Conservation (phyloP, 2,888 invertebrate genomes). For the Dastarcus helophoroides region DNA sequence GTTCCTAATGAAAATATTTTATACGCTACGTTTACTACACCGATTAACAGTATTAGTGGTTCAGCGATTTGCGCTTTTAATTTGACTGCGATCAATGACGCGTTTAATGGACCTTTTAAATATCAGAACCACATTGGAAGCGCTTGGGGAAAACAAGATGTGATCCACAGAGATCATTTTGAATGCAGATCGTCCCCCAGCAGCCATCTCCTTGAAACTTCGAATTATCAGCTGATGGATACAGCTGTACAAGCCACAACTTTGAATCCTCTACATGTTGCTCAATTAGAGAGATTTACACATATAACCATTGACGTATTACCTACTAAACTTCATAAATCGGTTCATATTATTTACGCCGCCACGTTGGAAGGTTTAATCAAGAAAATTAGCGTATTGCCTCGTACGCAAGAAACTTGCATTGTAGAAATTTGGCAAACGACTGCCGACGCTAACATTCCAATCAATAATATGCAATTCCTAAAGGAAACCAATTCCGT, state of each 20-base stretch:
- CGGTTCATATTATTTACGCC: slow-evolving; percentile 69
- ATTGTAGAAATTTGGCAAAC: slow-evolving; percentile 77
- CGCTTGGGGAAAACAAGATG: slow-evolving; percentile 56
- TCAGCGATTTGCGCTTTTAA: slow-evolving; percentile 89
- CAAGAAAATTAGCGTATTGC: slow-evolving; percentile 69
- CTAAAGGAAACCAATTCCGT: slow-evolving; percentile 72
- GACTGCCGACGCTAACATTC: slow-evolving; percentile 42
- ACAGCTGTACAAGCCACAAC: slow-evolving; percentile 67
- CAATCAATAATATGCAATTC: slow-evolving; percentile 61
- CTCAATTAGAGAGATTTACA: slow-evolving; percentile 59
- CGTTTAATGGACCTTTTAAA: slow-evolving; percentile 80
- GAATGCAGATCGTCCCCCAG: slow-evolving; percentile 42
- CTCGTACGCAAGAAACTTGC: slow-evolving; percentile 60
- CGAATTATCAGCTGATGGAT: slow-evolving; percentile 80
- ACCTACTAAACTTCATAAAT: slow-evolving; percentile 55
- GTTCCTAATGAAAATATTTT: slow-evolving; percentile 64
- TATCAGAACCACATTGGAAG: slow-evolving; percentile 65
- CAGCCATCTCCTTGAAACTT: slow-evolving; percentile 45
- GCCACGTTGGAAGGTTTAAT: slow-evolving; percentile 65
- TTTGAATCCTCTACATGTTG: slow-evolving; percentile 56
- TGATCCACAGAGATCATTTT: slow-evolving; percentile 48
- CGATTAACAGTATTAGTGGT: slow-evolving; percentile 78
- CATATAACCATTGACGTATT: slow-evolving; percentile 76
- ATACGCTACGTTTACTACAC: slow-evolving; percentile 77
- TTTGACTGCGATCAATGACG: slow-evolving; percentile 64